These are phyloP conservation scores for Ctenopoma kingsleyae DNA, from an alignment of 2,797 vertebrate genomes.

Conservation along the genomic window DNA sequence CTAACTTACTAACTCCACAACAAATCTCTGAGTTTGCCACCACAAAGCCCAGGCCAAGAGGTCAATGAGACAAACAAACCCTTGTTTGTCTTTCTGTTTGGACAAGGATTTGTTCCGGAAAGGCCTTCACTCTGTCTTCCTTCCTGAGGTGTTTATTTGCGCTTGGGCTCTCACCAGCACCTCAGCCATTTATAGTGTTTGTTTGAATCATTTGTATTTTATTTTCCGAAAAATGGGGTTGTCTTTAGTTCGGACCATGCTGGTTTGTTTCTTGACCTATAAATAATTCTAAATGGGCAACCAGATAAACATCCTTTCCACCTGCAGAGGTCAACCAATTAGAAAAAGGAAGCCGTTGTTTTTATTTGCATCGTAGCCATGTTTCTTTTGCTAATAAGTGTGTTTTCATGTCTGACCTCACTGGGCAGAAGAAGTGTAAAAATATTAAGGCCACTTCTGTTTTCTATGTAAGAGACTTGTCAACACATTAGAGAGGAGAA, in stretches of 20 bases:
- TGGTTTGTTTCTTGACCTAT: constrained; percentile 66
- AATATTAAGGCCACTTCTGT: constrained; percentile 8
- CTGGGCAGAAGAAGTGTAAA: constrained; percentile 12
- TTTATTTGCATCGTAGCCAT: constrained; percentile 31
- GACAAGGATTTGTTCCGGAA: constrained; percentile 71
- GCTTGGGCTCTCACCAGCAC: constrained; percentile 58
- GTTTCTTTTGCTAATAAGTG: constrained; percentile 28
- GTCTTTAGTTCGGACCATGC: constrained; percentile 64
- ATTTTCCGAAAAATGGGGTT: constrained; percentile 36
- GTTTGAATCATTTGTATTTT: constrained; percentile 57
- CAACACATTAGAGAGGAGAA: background rate
- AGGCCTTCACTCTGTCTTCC: constrained; percentile 63
- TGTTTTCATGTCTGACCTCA: constrained; percentile 23
- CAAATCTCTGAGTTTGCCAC: constrained; percentile 52
- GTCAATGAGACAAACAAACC: constrained; percentile 65
- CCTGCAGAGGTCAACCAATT: constrained; percentile 41
- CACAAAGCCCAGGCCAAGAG: constrained; percentile 66
- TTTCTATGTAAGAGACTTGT: background rate
- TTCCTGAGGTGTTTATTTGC: constrained; percentile 76
- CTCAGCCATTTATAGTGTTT: constrained; percentile 70
- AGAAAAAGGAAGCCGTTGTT: constrained; percentile 41
- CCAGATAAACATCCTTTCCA: constrained; percentile 71
- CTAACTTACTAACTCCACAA: constrained; percentile 53
- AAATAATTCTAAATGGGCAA: constrained; percentile 66
- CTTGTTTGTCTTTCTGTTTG: constrained; percentile 65